Evolutionary conservation across 2,888 invertebrate genomes (phyloP), one percentile per base, ranked within the genome.

Genomic region (Ephialtes manifestator): DNA sequence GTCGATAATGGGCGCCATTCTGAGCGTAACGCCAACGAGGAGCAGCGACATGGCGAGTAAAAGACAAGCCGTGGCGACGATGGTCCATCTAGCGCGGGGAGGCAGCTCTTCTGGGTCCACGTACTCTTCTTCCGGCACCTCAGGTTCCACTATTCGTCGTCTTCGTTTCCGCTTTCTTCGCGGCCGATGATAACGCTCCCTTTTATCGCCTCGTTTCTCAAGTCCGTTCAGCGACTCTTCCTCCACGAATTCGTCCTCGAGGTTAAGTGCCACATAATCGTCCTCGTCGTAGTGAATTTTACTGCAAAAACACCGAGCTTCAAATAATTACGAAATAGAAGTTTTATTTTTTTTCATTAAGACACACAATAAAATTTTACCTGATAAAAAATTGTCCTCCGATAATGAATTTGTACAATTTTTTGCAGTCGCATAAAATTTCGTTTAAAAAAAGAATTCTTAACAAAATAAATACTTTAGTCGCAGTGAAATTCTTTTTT

Each of bases 1-100:
- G 93, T 99, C 98, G 91, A 99, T 99, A 89, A 98, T 97, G 13
- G 98, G 98, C 15, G 98, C 98, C 98, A 99, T 98, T 87, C 98
- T 95, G 43, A 99, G 95, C 4, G 98, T 98, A 80, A 98, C 97
- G 18, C 98, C 98, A 43, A 99, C 98, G 84, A 99, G 95, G 88
- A 98, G 95, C 90, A 99, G 96, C 94, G 98, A 98, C 95, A 98
- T 97, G 92, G 98, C 96, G 83, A 98, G 96, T 88, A 98, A 95
- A 86, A 98, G 95, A 92, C 97, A 97, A 85, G 98, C 98, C 60
- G 98, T 98, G 90, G 97, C 97, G 94, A 98, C 97, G 94, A 98
- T 98, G 74, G 98, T 98, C 96, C 98, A 98, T 88, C 98, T 96
- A 48, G 98, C 98, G 78, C 97, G 95, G 79, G 97, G 96, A 0